Evolutionary conservation across 2,113 vertebrate genomes (phyloP).

Genomic region (Rana temporaria): DNA sequence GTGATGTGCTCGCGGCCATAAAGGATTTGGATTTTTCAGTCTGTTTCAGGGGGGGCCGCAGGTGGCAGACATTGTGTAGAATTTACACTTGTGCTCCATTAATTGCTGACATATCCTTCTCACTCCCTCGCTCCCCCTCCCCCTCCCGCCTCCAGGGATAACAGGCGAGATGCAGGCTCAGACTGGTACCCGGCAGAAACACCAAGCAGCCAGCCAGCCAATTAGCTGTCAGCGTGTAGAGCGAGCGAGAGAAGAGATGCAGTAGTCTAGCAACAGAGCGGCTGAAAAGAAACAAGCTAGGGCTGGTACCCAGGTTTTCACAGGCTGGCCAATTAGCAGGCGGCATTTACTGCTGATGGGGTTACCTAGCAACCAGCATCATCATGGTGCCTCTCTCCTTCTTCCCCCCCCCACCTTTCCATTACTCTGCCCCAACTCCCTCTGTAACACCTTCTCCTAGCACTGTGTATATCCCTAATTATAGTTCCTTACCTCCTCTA

Average conservation of each 20-base stretch:
- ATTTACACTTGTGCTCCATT: slow-evolving; percentile 82
- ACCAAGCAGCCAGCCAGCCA: slow-evolving; percentile 80
- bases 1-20: slow-evolving; percentile 62
- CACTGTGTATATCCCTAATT: slow-evolving; percentile 77
- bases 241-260: slow-evolving; percentile 73
- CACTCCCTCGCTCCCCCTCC: slow-evolving; percentile 59
- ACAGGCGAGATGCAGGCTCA: slow-evolving; percentile 78
- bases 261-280: slow-evolving; percentile 89
- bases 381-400: slow-evolving; percentile 64
- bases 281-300: slow-evolving; percentile 79
- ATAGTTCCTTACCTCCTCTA: slow-evolving; percentile 75
- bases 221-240: slow-evolving; percentile 75
- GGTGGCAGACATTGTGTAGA: slow-evolving; percentile 78
- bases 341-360: slow-evolving; percentile 86
- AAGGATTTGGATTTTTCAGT: slow-evolving; percentile 65
- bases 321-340: slow-evolving; percentile 90
- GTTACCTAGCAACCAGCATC: slow-evolving; percentile 91
- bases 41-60: slow-evolving; percentile 72
- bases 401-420: slow-evolving; percentile 50
- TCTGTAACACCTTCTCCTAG: slow-evolving; percentile 64
- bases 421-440: slow-evolving; percentile 67
- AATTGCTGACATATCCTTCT: slow-evolving; percentile 73
- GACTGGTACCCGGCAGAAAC: slow-evolving; percentile 79
- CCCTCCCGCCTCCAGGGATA: slow-evolving; percentile 67
- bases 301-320: slow-evolving; percentile 85